Evolutionary conservation across 2,888 invertebrate genomes (phyloP), one percentile per base, ranked within the genome.

Genomic region (Patella ulyssiponensis): DNA sequence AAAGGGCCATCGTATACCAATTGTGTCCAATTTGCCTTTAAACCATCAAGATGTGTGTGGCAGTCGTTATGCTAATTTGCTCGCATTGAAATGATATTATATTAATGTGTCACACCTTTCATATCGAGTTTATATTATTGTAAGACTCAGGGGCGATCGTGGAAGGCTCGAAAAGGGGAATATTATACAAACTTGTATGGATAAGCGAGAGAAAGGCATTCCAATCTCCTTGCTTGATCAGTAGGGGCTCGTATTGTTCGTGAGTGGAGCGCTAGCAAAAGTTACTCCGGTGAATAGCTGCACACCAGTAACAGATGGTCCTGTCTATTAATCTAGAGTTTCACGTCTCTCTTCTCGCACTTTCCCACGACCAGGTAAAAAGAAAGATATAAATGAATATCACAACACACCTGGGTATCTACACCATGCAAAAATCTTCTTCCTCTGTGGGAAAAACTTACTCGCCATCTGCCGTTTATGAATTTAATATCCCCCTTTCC

Each of bases 351-450:
- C 23, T 14, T 23, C 64, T 20, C 64, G 23, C 64, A 64, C 64
- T 64, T 64, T 64, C 64, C 64, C 64, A 64, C 64, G 64, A 23
- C 44, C 64, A 64, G 64, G 64, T 64, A 64, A 64, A 44, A 64
- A 14, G 64, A 20, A 64, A 64, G 64, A 64, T 64, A 64, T 44
- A 44, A 44, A 44, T 44, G 44, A 44, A 44, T 44, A 44, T 44
- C 44, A 9, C 9, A 44, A 44, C 44, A 44, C 44, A 44, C 44
- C 44, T 44, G 44, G 44, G 44, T 44, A 44, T 44, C 44, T 44
- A 44, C 44, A 44, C 44, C 44, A 9, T 44, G 44, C 44, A 44
- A 44, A 44, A 44, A 44, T 44, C 44, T 44, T 44, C 44, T 9
- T 44, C 44, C 9, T 44, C 44, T 44, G 44, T 44, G 44, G 44